Base-by-base conservation (phyloP, 2,113 vertebrate species). In the Cyanistes caeruleus region DNA sequence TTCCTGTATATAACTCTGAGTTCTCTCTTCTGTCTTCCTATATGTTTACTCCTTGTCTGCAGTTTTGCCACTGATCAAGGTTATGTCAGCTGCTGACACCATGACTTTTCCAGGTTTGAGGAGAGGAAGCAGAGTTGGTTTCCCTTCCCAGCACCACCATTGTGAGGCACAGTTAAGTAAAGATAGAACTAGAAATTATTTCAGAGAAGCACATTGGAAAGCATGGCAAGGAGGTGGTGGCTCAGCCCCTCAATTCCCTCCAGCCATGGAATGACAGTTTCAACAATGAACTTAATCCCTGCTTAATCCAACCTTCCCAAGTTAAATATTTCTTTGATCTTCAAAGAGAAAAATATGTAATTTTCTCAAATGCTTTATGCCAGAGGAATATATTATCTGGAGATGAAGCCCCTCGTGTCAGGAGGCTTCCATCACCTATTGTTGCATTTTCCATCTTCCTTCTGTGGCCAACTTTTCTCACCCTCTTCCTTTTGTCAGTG, bases 241-340 rank as follows among this genome's bases (percentile, higher is more conserved):
- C 88, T 95, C 76, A 53, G 44, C 28, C 53, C 33, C 27, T 60
- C 5, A 2, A 12, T 76, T 91, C 75, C 90, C 81, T 93, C 79
- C 77, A 97, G 88, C 55, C 10, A 5, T 1, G 7, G 37, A 81
- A 43, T 74, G 93, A 90, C 86, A 84, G 68, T 56, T 97, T 93
- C 84, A 95, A 15, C 65, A 82, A 62, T 28, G 73, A 97, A 84
- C 31, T 75, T 93, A 96, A 95, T 93, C 86, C 88, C 30, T 30
- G 6, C 56, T 95, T 95, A 97, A 97, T 88, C 95, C 88, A 65
- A 6, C 92, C 75, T 76, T 92, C 75, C 58, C 55, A 81, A 93
- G 51, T n/a, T 82, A 83, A 96, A 75, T 76, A 89, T 95, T 89
- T 74, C 69, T 92, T 90, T 94, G 89, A 91, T 93, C 91, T 84